Base-by-base conservation (phyloP, 2,797 vertebrate genomes). In the Tangara arthus region DNA sequence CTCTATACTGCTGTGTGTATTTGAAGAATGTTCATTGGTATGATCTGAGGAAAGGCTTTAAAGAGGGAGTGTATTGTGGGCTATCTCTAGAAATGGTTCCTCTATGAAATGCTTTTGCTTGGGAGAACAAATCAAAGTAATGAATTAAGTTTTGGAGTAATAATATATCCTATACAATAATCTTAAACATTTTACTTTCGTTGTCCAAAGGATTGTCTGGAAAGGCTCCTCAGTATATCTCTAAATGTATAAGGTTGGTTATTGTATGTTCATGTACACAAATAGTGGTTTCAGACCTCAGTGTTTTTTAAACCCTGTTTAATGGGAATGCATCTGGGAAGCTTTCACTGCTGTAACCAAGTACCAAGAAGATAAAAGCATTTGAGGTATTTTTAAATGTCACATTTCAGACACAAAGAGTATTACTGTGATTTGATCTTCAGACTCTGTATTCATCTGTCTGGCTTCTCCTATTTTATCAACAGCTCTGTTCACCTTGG, bases 361-460 rank as follows among this genome's bases (percentile, higher is more conserved):
- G 53, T 20, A 82, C 16, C 27, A 42, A 44, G 41, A 60, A 87
- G 88, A 94, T 90, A 87, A 90, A 88, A 95, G 41, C 52, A 46
- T 93, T 53, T 71, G 81, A 93, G 89, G 26, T 82, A 60, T 78
- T 94, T 92, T 93, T 75, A 93, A 95, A 95, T 78, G 91, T 90
- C 93, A 92, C 22, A 71, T 89, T 88, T 94, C 93, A 91, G 91
- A 87, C 82, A 65, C 59, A 69, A 72, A 93, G 61, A 2, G 1
- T 91, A 82, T 87, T 71, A 47, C 50, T 53, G 37, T 93, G 89
- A 91, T 91, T 85, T 89, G 81, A 89, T 93, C 93, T 90, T 92
- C 88, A 89, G 92, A 85, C 64, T 89, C 49, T 61, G 13, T 80
- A 71, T 93, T 94, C 91, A 83, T 92, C 78, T 90, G 64, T 82